These are phyloP conservation scores for Malthinus seriepunctatus DNA, from an alignment of 2,888 invertebrate species.

Conservation along the genomic window DNA sequence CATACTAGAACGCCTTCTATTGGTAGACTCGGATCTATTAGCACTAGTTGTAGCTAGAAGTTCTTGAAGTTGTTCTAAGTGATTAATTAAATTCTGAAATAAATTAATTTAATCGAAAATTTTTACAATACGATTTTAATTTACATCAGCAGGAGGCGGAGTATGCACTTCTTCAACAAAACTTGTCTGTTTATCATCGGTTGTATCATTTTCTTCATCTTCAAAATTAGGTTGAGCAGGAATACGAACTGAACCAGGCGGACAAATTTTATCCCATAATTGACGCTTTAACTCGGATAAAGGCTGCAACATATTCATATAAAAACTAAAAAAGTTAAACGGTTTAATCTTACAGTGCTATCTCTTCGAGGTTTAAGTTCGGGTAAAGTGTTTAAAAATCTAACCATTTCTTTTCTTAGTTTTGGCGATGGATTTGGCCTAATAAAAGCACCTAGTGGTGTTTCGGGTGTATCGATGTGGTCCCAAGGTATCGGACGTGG, in stretches of 20 bases:
- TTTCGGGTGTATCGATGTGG: slow-evolving; percentile 59
- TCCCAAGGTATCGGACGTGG: slow-evolving; percentile 47
- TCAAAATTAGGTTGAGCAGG: slow-evolving; percentile 18
- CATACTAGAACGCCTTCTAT: slow-evolving; percentile 43
- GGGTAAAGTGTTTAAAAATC: slow-evolving; percentile 57
- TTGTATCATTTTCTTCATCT: slow-evolving; percentile 1
- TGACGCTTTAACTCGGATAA: slow-evolving; percentile 61
- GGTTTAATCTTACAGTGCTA: slow-evolving; percentile 50
- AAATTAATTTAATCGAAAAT: background rate
- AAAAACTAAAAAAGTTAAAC: slow-evolving; percentile 3
- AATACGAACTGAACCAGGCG: slow-evolving; percentile 20
- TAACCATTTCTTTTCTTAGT: slow-evolving; percentile 57
- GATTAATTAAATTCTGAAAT: slow-evolving; percentile 50
- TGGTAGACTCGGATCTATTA: slow-evolving; percentile 44
- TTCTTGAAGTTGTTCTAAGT: slow-evolving; percentile 57
- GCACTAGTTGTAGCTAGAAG: slow-evolving; percentile 55
- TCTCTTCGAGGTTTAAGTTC: slow-evolving; percentile 49
- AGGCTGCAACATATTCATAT: slow-evolving; percentile 50
- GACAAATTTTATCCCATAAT: slow-evolving; percentile 51
- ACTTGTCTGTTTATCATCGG: background rate
- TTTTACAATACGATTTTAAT: background rate
- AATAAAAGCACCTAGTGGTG: slow-evolving; percentile 59
- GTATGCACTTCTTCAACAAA: background rate
- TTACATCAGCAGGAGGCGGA: background rate
- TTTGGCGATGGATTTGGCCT: slow-evolving; percentile 57